phyloP scores from a whole-genome alignment of 2,113 vertebrate genomes.

The Onychostruthus taczanowskii region DNA sequence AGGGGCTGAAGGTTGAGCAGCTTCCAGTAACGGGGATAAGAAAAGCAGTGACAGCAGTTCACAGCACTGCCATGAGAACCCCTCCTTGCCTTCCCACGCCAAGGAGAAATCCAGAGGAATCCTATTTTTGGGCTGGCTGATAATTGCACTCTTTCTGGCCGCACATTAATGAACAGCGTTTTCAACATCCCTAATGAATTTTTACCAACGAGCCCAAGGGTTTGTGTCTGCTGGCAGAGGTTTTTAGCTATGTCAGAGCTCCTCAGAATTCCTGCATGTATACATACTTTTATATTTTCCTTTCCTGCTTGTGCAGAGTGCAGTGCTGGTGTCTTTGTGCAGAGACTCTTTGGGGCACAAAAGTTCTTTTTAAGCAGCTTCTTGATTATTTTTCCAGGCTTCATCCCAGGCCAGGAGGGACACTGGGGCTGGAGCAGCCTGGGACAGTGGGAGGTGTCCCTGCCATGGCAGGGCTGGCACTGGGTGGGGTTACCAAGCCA shows the following conservation, averaged over 20 bases:
- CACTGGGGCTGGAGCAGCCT: not conserved
- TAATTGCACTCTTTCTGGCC: not conserved
- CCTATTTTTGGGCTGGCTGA: not conserved
- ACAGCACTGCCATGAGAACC: not conserved
- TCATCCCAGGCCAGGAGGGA: not conserved
- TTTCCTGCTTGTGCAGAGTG: not conserved
- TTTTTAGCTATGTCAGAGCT: too few relatives aligned
- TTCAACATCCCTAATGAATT: not conserved
- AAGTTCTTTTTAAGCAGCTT: not conserved
- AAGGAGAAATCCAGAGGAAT: not conserved
- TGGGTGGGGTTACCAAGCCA: not conserved
- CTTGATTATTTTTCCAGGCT: not conserved
- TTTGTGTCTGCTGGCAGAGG: not conserved
- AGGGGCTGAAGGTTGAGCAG: not conserved
- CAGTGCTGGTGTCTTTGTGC: not conserved
- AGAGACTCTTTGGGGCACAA: not conserved
- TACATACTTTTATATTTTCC: accelerated
- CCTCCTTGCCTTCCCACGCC: not conserved
- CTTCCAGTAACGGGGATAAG: not conserved
- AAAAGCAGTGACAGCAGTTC: accelerated
- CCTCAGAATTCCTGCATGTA: not conserved
- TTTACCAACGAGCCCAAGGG: not conserved
- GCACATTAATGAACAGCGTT: accelerated
- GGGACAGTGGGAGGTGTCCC: not conserved
- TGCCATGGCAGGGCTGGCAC: not conserved